These are phyloP conservation scores for Drosophila ananassae DNA, from an alignment of 1,140 invertebrate species.

Conservation along the genomic window DNA sequence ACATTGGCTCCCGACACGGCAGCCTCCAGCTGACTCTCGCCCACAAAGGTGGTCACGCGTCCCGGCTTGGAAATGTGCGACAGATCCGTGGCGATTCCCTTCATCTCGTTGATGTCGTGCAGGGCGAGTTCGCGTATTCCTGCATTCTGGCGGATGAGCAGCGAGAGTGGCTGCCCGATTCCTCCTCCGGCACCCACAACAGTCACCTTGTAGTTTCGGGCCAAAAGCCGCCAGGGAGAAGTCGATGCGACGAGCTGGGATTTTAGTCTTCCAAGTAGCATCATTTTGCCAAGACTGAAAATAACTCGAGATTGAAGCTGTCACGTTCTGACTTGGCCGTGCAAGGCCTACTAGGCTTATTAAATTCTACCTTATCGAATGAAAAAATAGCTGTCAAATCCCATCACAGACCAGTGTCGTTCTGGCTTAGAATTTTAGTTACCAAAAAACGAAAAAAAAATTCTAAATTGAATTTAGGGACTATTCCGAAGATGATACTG, in stretches of 20 bases:
- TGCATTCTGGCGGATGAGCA: constrained; percentile 91
- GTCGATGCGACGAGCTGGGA: not conserved
- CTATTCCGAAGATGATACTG: not conserved
- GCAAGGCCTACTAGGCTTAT: constrained; percentile 9
- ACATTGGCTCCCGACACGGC: constrained; percentile 87
- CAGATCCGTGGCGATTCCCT: constrained; percentile 93
- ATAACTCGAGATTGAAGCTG: not conserved
- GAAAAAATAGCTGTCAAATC: too few species aligned
- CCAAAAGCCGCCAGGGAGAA: constrained; percentile 5
- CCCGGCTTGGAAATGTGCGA: constrained; percentile 92
- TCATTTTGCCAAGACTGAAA: constrained; percentile 19
- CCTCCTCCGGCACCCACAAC: constrained; percentile 93
- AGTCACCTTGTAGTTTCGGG: constrained; percentile 87
- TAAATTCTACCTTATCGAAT: not conserved
- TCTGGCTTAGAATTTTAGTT: too few species aligned
- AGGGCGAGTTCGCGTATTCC: constrained; percentile 89
- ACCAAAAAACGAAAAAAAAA: too few species aligned
- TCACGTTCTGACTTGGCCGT: not conserved
- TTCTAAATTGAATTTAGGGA: not conserved
- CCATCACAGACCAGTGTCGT: too few species aligned
- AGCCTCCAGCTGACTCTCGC: constrained; percentile 63
- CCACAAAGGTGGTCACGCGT: constrained; percentile 88
- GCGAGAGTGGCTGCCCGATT: constrained; percentile 88
- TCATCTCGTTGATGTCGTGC: constrained; percentile 91
- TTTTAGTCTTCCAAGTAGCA: constrained; percentile 10